Base-by-base conservation (phyloP, 2,113 vertebrate species). In the Amazona guildingii region DNA sequence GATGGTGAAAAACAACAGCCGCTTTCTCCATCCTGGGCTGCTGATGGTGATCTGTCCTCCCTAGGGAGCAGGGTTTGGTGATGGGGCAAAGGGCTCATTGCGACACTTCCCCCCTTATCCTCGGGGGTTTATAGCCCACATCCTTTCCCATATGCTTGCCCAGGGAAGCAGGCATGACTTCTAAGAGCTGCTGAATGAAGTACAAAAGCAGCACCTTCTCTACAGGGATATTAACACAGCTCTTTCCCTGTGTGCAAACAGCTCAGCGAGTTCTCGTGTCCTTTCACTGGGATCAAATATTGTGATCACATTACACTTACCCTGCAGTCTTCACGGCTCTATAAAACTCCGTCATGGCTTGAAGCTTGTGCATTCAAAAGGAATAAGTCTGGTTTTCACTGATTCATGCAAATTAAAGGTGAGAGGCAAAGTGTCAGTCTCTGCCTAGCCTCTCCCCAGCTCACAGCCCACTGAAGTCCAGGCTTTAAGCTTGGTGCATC, bases 11-110 rank as follows among this genome's bases (percentile, higher is more conserved):
- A 70, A 27, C 0, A 61, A 21, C 68, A 91, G 67, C 67, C 54
- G 44, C 54, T 10, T 12, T 44, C 72, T 69, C 70, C 67, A 39
- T 19, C 49, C 82, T 1, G 33, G 35, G 5, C 20, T 15, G 46
- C 43, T n/a, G 16, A 4, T 1, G 11, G 24, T 29, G 35, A 62
- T 3, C 31, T 1, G 0, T 41, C 41, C 51, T 52, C 12, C 39
- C 48, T 1, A 4, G 28, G 55, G 29, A 61, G 28, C 17, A 4
- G 62, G 17, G 7, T 51, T 43, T 19, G 31, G 49, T 5, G 80
- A 33, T 49, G 62, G 67, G n/a, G 44, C 9, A 57, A 52, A 43
- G 13, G 13, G 33, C 17, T 29, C 33, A 18, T 24, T 49, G 13
- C 8, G 6, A 16, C 3, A 12, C 16, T 64, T 17, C 15, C 31